Base-by-base conservation (phyloP, 2,113 vertebrate species). In the Numenius arquata region DNA sequence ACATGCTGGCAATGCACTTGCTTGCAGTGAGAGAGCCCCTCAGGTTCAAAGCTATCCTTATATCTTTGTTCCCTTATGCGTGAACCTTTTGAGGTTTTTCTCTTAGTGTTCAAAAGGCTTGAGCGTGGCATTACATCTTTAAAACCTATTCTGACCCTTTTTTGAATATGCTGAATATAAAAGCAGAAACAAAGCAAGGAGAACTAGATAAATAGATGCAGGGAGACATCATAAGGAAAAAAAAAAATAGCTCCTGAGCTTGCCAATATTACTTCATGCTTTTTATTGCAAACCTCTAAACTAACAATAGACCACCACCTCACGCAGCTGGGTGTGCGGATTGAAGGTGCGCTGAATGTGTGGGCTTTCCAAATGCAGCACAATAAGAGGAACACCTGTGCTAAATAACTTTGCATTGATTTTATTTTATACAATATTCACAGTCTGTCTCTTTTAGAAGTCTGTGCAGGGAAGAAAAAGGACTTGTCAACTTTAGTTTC, bases 51-150 rank as follows among this genome's bases (percentile, higher is more conserved):
- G 95, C 72, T 71, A 84, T 94, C 67, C 58, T 90, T 89, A 55
- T 32, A 85, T 91, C 79, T 95, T 96, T 96, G 68, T 92, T 97
- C 90, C 68, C 88, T 94, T 38, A 62, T 53, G 76, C 62, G 6
- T 82, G 74, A 95, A 84, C 93, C 94, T 96, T 97, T 95, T 95
- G 95, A 97, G 95, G 88, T 93, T 97, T 97, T 96, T 80, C 58
- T 62, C 68, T 68, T 52, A 10, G 50, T 29, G 40, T 88, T 56
- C 59, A 96, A 95, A 96, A 97, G 95, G 77, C 84, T 96, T 11
- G 83, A 85, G 79, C 7, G 0, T 95, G 91, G 93, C 94, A 87
- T 88, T 95, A 93, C 91, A 80, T 93, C 89, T 95, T 93, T 94
- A 95, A 95, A 97, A 95, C 88, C 90, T 82, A 68, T 91, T 79